These are phyloP conservation scores for Parochlus steinenii DNA, from an alignment of 2,888 invertebrate genomes.

Conservation along the genomic window DNA sequence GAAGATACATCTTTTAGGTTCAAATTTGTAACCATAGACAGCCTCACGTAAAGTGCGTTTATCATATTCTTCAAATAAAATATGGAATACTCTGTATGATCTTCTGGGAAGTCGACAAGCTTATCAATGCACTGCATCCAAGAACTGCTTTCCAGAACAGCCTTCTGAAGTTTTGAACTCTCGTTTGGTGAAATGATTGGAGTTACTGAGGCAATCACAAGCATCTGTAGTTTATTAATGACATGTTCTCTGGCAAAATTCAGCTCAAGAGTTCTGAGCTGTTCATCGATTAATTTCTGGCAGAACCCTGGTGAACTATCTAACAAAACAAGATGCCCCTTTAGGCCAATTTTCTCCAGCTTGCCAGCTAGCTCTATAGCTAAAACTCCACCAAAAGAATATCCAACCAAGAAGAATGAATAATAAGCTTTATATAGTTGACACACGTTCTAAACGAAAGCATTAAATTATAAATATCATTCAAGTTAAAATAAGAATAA, in stretches of 20 bases:
- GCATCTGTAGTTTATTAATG: constrained; percentile 23
- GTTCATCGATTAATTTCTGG: constrained; percentile 29
- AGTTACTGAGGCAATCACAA: constrained; percentile 21
- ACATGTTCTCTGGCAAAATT: no score
- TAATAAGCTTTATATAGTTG: constrained; percentile 32
- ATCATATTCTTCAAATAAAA: constrained; percentile 29
- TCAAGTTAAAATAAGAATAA: no score
- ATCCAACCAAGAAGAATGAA: constrained; percentile 62
- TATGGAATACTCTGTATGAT: constrained; percentile 27
- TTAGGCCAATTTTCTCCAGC: constrained; percentile 47
- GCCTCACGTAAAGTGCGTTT: constrained; percentile 33
- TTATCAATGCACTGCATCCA: constrained; percentile 39
- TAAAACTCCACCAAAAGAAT: constrained; percentile 72
- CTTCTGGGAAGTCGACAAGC: constrained; percentile 30
- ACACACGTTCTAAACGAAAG: neutral
- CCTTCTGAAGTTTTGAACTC: constrained; percentile 27
- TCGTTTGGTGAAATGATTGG: constrained; percentile 25
- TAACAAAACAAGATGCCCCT: constrained; percentile 49
- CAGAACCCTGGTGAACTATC: constrained; percentile 68
- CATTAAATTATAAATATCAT: neutral
- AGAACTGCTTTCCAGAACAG: constrained; percentile 13
- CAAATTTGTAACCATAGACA: constrained; percentile 34
- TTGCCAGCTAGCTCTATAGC: constrained; percentile 58
- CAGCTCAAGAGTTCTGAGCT: constrained; percentile 20
- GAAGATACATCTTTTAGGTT: constrained; percentile 35